Base-by-base conservation (phyloP, 2,888 invertebrate species). In the Andrena bucephala region DNA sequence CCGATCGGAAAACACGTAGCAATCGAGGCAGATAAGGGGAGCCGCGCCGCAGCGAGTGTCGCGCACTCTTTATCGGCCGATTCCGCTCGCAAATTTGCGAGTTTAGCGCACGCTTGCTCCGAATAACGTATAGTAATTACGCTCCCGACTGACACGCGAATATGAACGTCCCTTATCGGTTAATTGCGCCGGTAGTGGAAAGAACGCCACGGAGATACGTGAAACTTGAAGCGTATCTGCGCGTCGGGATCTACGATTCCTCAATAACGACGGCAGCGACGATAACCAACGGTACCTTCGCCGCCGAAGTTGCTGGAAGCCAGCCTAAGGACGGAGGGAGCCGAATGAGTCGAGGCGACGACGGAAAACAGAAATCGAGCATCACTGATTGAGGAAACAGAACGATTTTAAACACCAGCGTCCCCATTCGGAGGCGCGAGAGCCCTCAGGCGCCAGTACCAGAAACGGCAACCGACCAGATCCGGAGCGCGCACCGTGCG, bases 81-180 rank as follows among this genome's bases (percentile, higher is more conserved):
- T 81, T 81, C 67, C 63, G 67, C 81, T 81, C 81, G 81, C 81
- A 81, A 81, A 81, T 81, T 81, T 68, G 48, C 72, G 50, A 63
- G 67, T 81, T 81, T 81, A 81, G 72, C 81, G 60, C 80, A 72
- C 81, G 81, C 54, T 54, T 20, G 54, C 31, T 8, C 54, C 16
- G 62, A 62, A 72, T 81, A 81, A 81, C 81, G 67, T 81, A 81
- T 63, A 71, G 54, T 81, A 81, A 81, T 81, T 80, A 80, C 81
- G 60, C 42, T 60, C 8, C 20, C 7, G 20, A 27, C 54, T 65
- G 81, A 72, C 81, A 81, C 81, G 81, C 50, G 33, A 67, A 72
- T 72, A 81, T 72, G 81, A 81, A 52, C 81, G 50, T 8, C 63
- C n/a, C 50, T 72, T 81, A 81, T 81, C 81, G 57, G 57, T 67